Base-by-base conservation (phyloP, 2,888 invertebrate genomes). In the Brenthis daphne region DNA sequence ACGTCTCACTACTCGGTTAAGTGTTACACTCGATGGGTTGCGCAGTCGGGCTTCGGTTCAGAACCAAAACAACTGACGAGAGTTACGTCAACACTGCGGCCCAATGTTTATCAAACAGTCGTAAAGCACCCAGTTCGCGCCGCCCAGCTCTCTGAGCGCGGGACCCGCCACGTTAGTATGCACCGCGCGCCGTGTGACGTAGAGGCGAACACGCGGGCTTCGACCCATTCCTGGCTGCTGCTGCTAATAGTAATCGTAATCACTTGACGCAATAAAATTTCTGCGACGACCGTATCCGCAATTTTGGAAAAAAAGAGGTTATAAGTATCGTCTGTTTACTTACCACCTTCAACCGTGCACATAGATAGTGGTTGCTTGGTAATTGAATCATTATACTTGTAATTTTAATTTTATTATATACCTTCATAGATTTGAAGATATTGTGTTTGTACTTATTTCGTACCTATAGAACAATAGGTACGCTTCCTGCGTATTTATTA, bases 91-190 rank as follows among this genome's bases (percentile, higher is more conserved):
- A 63, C 53, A 63, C 33, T 4, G 13, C 6, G 53, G 51, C 37
- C 33, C n/a, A 51, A 65, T 20, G 14, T 57, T 65, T 24, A 20
- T n/a, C 37, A 51, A 57, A 53, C 29, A 29, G 47, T 48, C 47
- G 53, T 53, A 64, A 67, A 56, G 48, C 20, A 37, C 14, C 8
- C 16, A 29, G 29, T 5, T 29, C 12, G 47, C 29, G 29, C 29
- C 5, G 4, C 29, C 5, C 37, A 11, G 2, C 37, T 11, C 11
- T 11, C 37, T 11, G 37, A 11, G 29, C 48, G 29, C 24, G 58
- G 48, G n/a, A 48, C 48, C 51, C 33, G 47, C 16, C 43, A 33
- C 47, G 50, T 68, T 55, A 58, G 64, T 64, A 68, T 68, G 53
- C 68, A 20, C n/a, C 14, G 51, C 48, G 54, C n/a, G 53, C 29